phyloP scores from a whole-genome alignment of 2,797 vertebrate species.

The Geotrypetes seraphini region DNA sequence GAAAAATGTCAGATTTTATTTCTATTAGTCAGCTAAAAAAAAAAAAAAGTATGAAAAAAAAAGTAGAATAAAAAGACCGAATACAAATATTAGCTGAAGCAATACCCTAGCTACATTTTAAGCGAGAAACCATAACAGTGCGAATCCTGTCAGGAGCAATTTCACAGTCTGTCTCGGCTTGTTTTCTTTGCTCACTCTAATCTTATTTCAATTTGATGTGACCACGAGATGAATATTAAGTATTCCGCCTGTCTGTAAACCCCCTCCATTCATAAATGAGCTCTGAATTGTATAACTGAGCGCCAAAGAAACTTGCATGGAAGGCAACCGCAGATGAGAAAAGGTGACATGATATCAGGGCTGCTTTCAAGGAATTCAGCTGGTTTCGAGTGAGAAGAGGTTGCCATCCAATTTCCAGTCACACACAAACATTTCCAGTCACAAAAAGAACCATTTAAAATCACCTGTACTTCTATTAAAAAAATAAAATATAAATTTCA shows the following conservation, averaged over 20 bases:
- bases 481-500: no score
- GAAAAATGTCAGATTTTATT: conserved; percentile 2
- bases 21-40: conserved; percentile 2
- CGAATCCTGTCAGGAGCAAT: conserved; percentile 42
- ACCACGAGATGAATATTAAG: conserved; percentile 61
- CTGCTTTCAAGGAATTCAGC: no score
- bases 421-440: no score
- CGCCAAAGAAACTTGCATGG: no score
- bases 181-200: conserved; percentile 37
- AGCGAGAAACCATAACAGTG: conserved; percentile 42
- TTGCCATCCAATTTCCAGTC: no score
- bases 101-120: conserved; percentile 27
- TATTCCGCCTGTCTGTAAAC: conserved; percentile 43
- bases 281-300: no score
- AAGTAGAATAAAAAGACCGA: background rate
- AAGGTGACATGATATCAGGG: no score
- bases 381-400: no score
- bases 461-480: no score
- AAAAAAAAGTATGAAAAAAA: conserved; percentile 1
- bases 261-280: conserved; percentile 41
- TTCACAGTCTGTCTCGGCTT: conserved; percentile 58
- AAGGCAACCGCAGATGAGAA: no score
- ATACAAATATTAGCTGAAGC: conserved; percentile 6
- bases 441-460: no score
- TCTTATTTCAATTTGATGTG: conserved; percentile 60